Evolutionary conservation across 2,797 vertebrate species (phyloP), one percentile per base, ranked within the genome.

Genomic region (Fistularia commersonii): DNA sequence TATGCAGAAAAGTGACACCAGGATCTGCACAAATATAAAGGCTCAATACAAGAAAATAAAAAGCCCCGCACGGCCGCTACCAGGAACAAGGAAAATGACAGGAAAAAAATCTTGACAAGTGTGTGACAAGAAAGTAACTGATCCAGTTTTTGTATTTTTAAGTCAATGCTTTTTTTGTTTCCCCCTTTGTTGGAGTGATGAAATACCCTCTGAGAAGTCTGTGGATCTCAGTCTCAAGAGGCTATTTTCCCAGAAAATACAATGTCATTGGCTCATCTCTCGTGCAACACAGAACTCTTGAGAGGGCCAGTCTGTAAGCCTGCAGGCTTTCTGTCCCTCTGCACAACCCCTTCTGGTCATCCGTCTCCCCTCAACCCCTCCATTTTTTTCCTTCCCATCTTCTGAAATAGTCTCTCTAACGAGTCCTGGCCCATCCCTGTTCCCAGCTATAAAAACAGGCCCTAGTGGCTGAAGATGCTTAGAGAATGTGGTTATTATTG

Each of bases 401-500:
- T 87, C 85, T 47, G 68, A 90, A 90, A 87, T 87, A 88, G 87
- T 81, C 80, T 72, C 73, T 74, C 80, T 86, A 89, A 87, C 79
- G 77, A 87, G 80, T 54, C 48, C 60, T 69, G 72, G 85, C 85
- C 88, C 86, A 84, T 89, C 84, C 84, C 87, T 75, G 74, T 88
- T 87, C 87, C 85, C 88, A 88, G 88, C 88, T 90, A 89, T 89
- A 89, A 90, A 91, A 91, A 91, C 89, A 90, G 83, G 83, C 79
- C 76, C 72, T 59, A 60, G 83, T 87, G 84, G 78, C 83, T 64
- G 81, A 92, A 89, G 89, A 90, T 90, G 86, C 90, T 88, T 86
- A 74, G 84, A 86, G 88, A 89, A 90, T 91, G 90, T 88, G 89
- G 90, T 91, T 92, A 91, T 90, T 90, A 88, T 83, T 87, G 85